These are phyloP conservation scores for Alentia gelatinosa DNA, from an alignment of 2,888 invertebrate species.

Conservation along the genomic window DNA sequence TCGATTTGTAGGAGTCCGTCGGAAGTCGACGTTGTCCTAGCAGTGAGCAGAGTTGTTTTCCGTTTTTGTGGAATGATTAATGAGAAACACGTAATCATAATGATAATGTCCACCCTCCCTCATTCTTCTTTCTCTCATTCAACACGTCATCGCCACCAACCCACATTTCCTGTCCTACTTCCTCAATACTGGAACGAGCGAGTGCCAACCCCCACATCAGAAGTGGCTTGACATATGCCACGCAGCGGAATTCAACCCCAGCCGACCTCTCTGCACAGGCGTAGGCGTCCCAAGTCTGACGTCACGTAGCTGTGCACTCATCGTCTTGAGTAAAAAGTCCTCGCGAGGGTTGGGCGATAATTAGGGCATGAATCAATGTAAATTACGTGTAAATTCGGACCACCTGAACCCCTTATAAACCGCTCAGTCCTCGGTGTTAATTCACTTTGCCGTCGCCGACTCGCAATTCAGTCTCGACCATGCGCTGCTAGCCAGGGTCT, in stretches of 20 bases:
- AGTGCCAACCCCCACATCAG: too few species aligned
- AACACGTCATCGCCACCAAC: too few species aligned
- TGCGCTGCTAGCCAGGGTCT: slow-evolving; percentile 27
- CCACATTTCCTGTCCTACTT: too few species aligned
- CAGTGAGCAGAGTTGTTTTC: too few species aligned
- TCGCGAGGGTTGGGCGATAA: not conserved
- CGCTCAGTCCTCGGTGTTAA: slow-evolving; percentile 37
- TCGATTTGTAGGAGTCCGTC: too few species aligned
- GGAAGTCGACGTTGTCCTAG: too few species aligned
- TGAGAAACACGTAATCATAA: too few species aligned
- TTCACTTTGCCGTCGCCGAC: slow-evolving; percentile 31
- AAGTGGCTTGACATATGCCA: slow-evolving; percentile 32
- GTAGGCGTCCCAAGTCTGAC: not conserved
- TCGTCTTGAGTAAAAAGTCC: not conserved
- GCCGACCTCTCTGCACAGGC: not conserved
- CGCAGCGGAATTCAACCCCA: not conserved
- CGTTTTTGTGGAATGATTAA: too few species aligned
- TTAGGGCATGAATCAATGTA: slow-evolving; percentile 40
- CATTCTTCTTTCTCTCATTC: too few species aligned
- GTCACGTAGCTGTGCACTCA: slow-evolving; percentile 9
- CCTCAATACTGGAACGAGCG: too few species aligned
- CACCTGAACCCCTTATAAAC: slow-evolving; percentile 54
- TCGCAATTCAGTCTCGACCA: not conserved
- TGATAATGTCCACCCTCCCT: too few species aligned
- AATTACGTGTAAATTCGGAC: slow-evolving; percentile 54